These are phyloP conservation scores for Ataeniobius toweri DNA, from an alignment of 2,797 vertebrate genomes.

Conservation along the genomic window DNA sequence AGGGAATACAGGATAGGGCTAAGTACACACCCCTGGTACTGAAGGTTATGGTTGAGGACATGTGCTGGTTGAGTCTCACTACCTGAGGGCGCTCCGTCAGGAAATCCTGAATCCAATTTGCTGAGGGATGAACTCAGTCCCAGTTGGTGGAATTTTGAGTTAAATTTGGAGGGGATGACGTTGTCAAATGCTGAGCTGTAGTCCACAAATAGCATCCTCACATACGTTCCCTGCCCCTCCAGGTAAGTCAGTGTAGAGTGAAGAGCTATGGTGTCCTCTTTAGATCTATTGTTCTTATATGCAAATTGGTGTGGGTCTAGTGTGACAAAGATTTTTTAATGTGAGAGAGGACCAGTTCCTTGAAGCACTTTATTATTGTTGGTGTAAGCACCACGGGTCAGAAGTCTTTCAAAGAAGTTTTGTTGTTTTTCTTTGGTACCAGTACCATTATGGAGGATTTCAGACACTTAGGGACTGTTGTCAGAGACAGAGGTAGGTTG, in stretches of 20 bases:
- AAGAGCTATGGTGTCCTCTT: neutral
- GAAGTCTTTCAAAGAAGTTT: too few relatives aligned
- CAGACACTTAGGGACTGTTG: too few relatives aligned
- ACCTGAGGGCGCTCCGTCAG: too few relatives aligned
- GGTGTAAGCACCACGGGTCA: too few relatives aligned
- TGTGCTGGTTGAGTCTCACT: neutral
- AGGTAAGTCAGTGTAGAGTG: neutral
- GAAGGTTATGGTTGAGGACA: neutral
- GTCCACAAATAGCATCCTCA: neutral
- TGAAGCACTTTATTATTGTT: too few relatives aligned
- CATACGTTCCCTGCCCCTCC: neutral
- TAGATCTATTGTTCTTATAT: neutral
- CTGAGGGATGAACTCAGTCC: too few relatives aligned
- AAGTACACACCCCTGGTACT: neutral
- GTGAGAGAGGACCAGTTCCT: too few relatives aligned
- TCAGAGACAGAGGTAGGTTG: too few relatives aligned
- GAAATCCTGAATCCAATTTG: too few relatives aligned
- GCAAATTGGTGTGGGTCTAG: neutral
- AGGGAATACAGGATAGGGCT: neutral
- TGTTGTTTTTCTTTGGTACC: too few relatives aligned
- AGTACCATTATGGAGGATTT: too few relatives aligned
- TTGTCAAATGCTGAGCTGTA: neutral
- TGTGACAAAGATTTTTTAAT: neutral
- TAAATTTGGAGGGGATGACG: neutral
- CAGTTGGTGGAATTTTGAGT: neutral